Evolutionary conservation across 2,888 invertebrate species (phyloP), one percentile per base, ranked within the genome.

Genomic region (Melanophora roralis): DNA sequence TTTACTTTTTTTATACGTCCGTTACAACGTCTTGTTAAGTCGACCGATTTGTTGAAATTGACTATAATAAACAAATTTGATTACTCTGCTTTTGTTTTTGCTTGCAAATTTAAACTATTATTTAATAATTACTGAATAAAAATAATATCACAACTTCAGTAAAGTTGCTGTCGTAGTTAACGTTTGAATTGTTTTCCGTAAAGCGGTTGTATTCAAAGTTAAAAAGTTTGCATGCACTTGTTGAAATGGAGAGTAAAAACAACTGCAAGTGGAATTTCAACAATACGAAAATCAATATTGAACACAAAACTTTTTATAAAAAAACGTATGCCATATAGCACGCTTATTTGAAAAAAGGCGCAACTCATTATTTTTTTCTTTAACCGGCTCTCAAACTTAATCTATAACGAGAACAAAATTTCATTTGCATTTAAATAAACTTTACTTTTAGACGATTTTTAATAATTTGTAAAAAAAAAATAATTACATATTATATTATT

Each of bases 41-140:
- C 80, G 72, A 76, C 76, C 68, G 80, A 51, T 76, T 64, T 53
- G 45, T 69, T 73, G 68, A 64, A 68, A 80, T 76, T 80, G 38
- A 80, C 64, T 68, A 68, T 57, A 68, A 57, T 34, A 51, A 49
- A 67, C 16, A 64, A 72, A 73, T 64, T 45, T 76, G 64, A 36
- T 57, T 80, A 72, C 68, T 72, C 62, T 72, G 53, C 34, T 27
- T 60, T 51, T 57, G 38, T 38, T 79, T 51, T 38, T 49, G 12
- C 14, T 47, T 19, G 55, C 62, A 67, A 36, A 36, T 67, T 51
- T 36, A 40, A 76, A 68, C 43, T 38, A 47, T 73, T 72, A 40
- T 78, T 60, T 72, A 34, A 14, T 72, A 23, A 67, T 67, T 69
- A 49, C 4, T 69, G n/a, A 51, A 45, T 16, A 75, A 60, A 53